Evolutionary conservation across 2,113 vertebrate species (phyloP).

Genomic region (Camelus bactrianus): DNA sequence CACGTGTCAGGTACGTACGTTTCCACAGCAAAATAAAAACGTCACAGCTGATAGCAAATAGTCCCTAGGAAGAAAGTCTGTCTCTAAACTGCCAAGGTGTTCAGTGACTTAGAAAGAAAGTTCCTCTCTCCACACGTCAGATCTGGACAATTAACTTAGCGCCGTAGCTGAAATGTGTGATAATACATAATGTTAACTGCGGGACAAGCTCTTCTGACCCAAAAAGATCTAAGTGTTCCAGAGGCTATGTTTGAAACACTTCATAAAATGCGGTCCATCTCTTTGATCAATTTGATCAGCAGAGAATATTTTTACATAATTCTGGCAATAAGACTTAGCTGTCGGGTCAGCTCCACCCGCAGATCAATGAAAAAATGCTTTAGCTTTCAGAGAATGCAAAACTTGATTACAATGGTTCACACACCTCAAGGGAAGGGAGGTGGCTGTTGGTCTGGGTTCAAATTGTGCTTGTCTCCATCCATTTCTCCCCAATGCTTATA

Average conservation of each 20-base stretch:
- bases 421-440: neutral
- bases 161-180: neutral
- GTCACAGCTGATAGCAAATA: neutral
- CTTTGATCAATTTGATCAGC: neutral
- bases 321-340: neutral
- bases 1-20: neutral
- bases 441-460: neutral
- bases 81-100: neutral
- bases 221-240: neutral
- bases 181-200: neutral
- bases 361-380: neutral
- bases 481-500: neutral
- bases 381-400: neutral
- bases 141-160: neutral
- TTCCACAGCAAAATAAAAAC: neutral
- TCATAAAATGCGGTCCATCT: neutral
- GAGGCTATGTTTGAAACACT: neutral
- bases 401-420: neutral
- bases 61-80: neutral
- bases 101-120: conserved; percentile 7
- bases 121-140: neutral
- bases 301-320: neutral
- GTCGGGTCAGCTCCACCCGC: neutral
- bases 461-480: neutral
- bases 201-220: neutral